Evolutionary conservation across 2,888 invertebrate species (phyloP).

Genomic region (Perizoma affinitatum): DNA sequence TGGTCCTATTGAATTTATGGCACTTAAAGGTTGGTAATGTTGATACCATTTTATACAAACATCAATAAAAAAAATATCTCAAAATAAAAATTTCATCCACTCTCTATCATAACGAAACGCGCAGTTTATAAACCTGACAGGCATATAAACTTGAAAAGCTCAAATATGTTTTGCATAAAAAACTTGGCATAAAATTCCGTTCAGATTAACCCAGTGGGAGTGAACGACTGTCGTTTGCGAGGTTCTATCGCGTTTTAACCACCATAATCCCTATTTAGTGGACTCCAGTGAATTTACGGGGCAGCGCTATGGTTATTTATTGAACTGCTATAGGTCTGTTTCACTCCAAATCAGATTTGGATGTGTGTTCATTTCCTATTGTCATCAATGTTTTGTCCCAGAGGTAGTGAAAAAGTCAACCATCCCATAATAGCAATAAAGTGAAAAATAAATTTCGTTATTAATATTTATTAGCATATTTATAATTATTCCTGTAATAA

Average conservation of each 20-base stretch:
- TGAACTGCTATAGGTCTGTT: background rate
- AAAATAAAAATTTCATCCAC: slow-evolving; percentile 10
- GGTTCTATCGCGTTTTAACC: slow-evolving; percentile 30
- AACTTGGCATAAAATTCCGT: slow-evolving; percentile 24
- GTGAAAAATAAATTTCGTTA: too few species aligned
- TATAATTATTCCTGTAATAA: too few species aligned
- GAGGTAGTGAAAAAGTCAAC: too few species aligned
- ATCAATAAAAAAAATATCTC: too few species aligned
- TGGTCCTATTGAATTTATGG: too few species aligned
- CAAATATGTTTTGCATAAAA: slow-evolving; percentile 26
- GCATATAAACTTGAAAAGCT: slow-evolving; percentile 22
- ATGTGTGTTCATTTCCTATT: background rate
- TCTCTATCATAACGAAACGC: slow-evolving; percentile 2
- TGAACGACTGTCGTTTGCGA: slow-evolving; percentile 25
- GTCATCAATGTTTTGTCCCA: too few species aligned
- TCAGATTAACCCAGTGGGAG: slow-evolving; percentile 28
- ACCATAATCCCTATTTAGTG: slow-evolving; percentile 42
- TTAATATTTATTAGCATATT: too few species aligned
- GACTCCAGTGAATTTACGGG: slow-evolving; percentile 34
- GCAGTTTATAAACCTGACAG: slow-evolving; percentile 6
- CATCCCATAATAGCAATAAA: too few species aligned
- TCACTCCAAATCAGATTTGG: background rate
- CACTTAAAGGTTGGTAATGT: too few species aligned
- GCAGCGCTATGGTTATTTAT: slow-evolving; percentile 36
- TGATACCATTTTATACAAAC: too few species aligned